Percentiles rank a stretch among this genome's conserved stretches.
Evolutionary conservation across 2,113 vertebrate genomes (phyloP).

Genomic region (Bambusicola thoracicus): DNA sequence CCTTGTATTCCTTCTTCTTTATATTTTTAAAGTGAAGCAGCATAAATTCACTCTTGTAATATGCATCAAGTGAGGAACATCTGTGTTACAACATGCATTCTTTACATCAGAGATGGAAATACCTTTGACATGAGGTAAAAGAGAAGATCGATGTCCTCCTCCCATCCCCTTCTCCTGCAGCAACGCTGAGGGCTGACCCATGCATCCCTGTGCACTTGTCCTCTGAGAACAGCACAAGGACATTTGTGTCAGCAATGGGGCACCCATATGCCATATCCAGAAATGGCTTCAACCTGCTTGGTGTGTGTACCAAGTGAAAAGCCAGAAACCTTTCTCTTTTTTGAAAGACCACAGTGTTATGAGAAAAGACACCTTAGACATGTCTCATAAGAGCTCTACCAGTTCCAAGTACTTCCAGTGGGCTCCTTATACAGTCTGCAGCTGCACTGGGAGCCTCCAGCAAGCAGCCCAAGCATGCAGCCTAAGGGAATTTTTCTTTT

Average conservation of each 20-base stretch:
- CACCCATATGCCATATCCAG: fast-evolving
- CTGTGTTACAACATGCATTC: fast-evolving
- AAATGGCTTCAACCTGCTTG: fast-evolving
- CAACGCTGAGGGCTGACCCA: neutral
- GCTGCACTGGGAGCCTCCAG: fast-evolving
- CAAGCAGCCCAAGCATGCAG: neutral
- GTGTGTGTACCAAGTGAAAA: neutral
- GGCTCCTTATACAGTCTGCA: neutral
- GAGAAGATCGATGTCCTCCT: neutral
- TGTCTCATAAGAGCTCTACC: neutral
- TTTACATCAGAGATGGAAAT: neutral
- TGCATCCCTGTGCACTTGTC: neutral
- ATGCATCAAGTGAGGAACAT: fast-evolving
- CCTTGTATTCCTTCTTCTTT: neutral
- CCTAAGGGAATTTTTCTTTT: neutral
- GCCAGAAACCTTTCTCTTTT: neutral
- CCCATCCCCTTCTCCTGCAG: neutral
- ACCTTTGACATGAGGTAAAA: neutral
- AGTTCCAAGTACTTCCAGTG: neutral
- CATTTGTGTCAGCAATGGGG: neutral
- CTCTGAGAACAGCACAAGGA: neutral
- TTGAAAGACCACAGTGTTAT: neutral
- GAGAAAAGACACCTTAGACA: neutral
- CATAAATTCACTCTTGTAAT: neutral
- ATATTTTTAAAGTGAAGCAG: neutral